Evolutionary conservation across 2,888 invertebrate genomes (phyloP).

Genomic region (Aphrophora alni): DNA sequence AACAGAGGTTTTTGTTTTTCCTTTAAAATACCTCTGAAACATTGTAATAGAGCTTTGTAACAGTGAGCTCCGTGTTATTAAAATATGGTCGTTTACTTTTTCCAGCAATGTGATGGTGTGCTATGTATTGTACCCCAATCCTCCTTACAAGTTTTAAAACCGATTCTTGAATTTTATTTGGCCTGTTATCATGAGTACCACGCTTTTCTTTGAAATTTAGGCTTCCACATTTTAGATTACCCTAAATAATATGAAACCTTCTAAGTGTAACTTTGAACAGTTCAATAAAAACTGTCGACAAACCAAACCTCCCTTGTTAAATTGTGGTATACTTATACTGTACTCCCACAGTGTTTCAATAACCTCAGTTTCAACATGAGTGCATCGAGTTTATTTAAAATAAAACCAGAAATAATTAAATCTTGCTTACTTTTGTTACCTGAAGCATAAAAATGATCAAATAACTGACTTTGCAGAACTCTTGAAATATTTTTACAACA

Average conservation of each 20-base stretch:
- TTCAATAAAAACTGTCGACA: conserved; percentile 1
- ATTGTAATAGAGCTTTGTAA: not conserved
- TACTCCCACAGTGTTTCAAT: no score
- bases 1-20: no score
- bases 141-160: conserved; percentile 3
- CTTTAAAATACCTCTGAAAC: no score
- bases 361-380: no score
- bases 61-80: conserved; percentile 22
- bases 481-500: not conserved
- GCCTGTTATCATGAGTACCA: not conserved
- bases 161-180: not conserved
- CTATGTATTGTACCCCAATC: not conserved
- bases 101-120: not conserved
- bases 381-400: no score
- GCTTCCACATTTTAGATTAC: conserved; percentile 3
- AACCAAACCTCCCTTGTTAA: conserved; percentile 9
- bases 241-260: conserved; percentile 27
- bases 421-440: no score
- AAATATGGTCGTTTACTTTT: conserved; percentile 21
- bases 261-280: not conserved
- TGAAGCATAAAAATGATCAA: no score
- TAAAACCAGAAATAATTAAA: no score
- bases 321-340: not conserved
- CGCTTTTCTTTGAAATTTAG: conserved; percentile 19
- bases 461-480: no score